A percentile compares a stretch with the other conserved stretches of the same genome.
Conservation (phyloP, 2,113 vertebrate species). For the Tylochromis polylepis region DNA sequence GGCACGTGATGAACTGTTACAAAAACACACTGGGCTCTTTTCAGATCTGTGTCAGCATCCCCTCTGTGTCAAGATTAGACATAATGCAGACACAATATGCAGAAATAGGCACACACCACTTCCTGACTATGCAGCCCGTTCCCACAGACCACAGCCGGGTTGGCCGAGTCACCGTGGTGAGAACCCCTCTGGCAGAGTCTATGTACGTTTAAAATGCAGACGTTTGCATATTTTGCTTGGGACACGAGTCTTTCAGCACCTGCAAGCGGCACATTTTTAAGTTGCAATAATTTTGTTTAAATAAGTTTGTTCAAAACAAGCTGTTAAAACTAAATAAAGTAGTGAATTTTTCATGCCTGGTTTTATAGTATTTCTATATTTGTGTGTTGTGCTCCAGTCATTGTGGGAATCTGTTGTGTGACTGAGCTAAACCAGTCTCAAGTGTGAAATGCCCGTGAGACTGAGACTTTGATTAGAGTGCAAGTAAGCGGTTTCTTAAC, state of each 20-base stretch:
- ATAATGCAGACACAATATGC: background rate
- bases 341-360: background rate
- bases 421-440: too few species aligned
- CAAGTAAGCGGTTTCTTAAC: background rate
- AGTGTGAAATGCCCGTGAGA: too few species aligned
- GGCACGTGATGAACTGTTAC: background rate
- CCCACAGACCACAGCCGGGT: constrained; percentile 43
- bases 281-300: background rate
- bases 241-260: background rate
- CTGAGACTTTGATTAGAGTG: too few species aligned
- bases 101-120: background rate
- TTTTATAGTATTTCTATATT: background rate
- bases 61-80: background rate
- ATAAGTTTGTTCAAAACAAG: background rate
- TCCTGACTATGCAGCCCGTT: constrained; percentile 30
- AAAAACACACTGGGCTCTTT: background rate
- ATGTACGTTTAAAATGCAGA: accelerated
- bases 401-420: background rate
- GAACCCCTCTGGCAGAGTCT: background rate
- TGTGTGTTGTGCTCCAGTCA: background rate
- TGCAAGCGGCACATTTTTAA: background rate
- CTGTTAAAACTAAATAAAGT: background rate
- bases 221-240: background rate
- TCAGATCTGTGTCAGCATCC: background rate
- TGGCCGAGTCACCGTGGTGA: constrained; percentile 38